Evolutionary conservation across 2,888 invertebrate species (phyloP).

Genomic region (Mantis religiosa): DNA sequence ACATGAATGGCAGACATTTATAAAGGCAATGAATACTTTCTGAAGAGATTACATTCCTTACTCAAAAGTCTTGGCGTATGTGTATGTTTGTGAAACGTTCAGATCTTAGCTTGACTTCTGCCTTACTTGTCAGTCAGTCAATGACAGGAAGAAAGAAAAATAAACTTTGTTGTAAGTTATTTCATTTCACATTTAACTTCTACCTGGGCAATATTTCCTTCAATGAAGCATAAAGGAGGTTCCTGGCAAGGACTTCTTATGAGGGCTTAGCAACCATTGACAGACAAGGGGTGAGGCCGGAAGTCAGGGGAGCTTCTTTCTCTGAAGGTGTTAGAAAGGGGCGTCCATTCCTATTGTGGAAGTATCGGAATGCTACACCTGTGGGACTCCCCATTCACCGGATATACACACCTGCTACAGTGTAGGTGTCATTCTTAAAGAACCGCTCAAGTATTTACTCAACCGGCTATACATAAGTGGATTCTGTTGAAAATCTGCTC

Average conservation of each 20-base stretch:
- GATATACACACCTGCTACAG: not conserved
- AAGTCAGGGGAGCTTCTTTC: not conserved
- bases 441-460: not conserved
- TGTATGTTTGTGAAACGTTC: not conserved
- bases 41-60: too few relatives aligned
- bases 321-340: not conserved
- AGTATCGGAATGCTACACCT: not conserved
- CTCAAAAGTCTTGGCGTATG: too few relatives aligned
- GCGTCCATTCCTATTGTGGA: not conserved
- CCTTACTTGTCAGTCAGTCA: not conserved
- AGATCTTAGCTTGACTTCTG: not conserved
- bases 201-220: not conserved
- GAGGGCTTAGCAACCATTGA: not conserved
- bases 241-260: not conserved
- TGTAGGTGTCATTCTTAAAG: not conserved
- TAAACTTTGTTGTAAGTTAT: slow-evolving; percentile 11
- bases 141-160: not conserved
- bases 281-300: not conserved
- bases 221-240: not conserved
- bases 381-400: not conserved
- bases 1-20: too few relatives aligned
- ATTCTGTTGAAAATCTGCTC: not conserved
- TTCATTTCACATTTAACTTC: slow-evolving; percentile 10
- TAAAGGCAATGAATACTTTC: too few relatives aligned
- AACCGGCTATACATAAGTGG: not conserved